Evolutionary conservation across 2,113 vertebrate genomes (phyloP).

Genomic region (Marcusenius ussheri): DNA sequence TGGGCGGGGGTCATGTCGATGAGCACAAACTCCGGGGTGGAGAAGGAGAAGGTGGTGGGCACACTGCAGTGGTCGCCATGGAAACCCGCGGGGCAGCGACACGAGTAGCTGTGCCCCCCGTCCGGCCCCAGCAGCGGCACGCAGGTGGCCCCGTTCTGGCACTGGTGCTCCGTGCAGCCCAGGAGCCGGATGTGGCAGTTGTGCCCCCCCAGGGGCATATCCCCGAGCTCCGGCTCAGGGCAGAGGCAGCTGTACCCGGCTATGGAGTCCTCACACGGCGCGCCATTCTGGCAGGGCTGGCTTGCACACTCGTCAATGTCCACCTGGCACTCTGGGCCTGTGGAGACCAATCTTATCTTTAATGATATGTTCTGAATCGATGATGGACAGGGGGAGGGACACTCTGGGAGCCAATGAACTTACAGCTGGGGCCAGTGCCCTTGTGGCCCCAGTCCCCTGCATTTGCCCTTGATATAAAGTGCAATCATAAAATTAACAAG

Average conservation of each 20-base stretch:
- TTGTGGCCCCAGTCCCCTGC: neutral
- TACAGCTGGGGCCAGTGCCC: neutral
- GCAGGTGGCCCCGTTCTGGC: constrained; percentile 75
- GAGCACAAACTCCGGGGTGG: constrained; percentile 57
- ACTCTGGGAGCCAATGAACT: neutral
- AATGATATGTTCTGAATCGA: neutral
- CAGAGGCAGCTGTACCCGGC: constrained; percentile 70
- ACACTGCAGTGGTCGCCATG: constrained; percentile 68
- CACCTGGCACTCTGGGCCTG: constrained; percentile 74
- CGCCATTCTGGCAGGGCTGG: constrained; percentile 77
- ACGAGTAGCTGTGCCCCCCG: constrained; percentile 64
- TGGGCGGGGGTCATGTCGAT: constrained; percentile 50
- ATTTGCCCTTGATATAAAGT: neutral
- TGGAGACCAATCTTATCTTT: neutral
- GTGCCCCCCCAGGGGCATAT: constrained; percentile 70
- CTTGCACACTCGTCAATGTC: constrained; percentile 80
- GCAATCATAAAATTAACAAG: neutral
- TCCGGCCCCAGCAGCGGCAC: constrained; percentile 62
- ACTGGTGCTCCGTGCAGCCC: constrained; percentile 72
- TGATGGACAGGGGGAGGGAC: neutral
- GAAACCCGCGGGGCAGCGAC: constrained; percentile 77
- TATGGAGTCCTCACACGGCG: constrained; percentile 69
- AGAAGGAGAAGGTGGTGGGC: constrained; percentile 83
- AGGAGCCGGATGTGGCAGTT: constrained; percentile 69
- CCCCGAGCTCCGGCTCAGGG: constrained; percentile 48